A percentile compares a stretch with the other conserved stretches of the same genome.
Conservation (phyloP, 1,140 invertebrate species). For the Drosophila auraria region DNA sequence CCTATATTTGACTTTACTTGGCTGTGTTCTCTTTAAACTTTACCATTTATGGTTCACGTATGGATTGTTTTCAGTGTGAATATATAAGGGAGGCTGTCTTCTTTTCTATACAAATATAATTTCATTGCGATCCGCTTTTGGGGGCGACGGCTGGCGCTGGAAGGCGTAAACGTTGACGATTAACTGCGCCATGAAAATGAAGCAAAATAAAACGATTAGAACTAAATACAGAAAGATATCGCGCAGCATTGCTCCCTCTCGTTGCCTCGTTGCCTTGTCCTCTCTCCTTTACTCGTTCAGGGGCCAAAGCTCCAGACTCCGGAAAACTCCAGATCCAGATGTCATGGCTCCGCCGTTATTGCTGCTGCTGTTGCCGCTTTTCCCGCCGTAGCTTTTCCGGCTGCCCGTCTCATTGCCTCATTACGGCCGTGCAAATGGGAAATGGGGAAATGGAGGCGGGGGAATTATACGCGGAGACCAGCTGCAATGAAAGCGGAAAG, state of each 20-base stretch:
- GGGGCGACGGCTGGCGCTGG: conserved; percentile 76
- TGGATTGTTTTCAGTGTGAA: background rate
- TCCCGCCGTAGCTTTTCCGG: conserved; percentile 34
- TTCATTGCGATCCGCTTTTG: conserved; percentile 76
- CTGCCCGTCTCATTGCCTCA: conserved; percentile 52
- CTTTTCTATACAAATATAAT: conserved; percentile 80
- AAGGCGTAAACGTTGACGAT: conserved; percentile 84
- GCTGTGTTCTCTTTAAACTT: too few relatives aligned
- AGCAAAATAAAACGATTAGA: conserved; percentile 85
- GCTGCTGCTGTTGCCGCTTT: conserved; percentile 4
- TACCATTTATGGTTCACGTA: too few relatives aligned
- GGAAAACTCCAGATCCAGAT: conserved; percentile 44
- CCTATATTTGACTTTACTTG: background rate
- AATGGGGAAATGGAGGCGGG: conserved; percentile 26
- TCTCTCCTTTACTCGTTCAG: conserved; percentile 26
- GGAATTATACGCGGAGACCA: conserved; percentile 25
- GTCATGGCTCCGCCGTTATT: conserved; percentile 43
- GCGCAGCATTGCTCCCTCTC: conserved; percentile 69
- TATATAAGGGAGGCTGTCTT: background rate
- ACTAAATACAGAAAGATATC: conserved; percentile 84
- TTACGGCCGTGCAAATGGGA: conserved; percentile 47
- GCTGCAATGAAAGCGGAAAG: conserved; percentile 47
- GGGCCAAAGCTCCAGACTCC: conserved; percentile 47
- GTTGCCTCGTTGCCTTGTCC: background rate
- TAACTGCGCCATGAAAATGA: conserved; percentile 85